Evolutionary conservation across 2,797 vertebrate genomes (phyloP).

Genomic region (Myotis findleyi): DNA sequence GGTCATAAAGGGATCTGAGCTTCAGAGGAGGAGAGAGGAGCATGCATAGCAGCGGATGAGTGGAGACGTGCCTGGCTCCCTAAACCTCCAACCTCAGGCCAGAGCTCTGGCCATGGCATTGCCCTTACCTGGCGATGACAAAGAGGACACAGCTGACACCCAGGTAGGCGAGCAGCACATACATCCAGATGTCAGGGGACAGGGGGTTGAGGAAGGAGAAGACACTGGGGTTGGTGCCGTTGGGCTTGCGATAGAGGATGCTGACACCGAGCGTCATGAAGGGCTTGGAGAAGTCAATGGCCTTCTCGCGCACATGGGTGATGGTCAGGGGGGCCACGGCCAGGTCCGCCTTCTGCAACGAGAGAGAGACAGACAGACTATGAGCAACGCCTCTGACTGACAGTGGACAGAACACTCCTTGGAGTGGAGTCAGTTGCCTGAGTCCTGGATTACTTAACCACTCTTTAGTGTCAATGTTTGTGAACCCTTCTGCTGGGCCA

Average conservation of each 20-base stretch:
- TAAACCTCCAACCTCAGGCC: neutral
- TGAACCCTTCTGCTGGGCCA: neutral
- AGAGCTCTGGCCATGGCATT: neutral
- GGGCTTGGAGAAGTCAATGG: slow-evolving; percentile 98
- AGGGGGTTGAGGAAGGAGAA: slow-evolving; percentile 99
- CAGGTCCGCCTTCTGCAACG: slow-evolving; percentile 95
- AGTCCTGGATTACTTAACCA: neutral
- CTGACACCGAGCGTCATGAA: slow-evolving; percentile 98
- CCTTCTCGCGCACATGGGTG: slow-evolving; percentile 97
- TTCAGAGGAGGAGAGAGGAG: neutral
- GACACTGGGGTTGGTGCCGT: slow-evolving; percentile 96
- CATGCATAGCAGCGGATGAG: neutral
- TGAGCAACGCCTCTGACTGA: slow-evolving; percentile 55
- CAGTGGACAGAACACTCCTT: neutral
- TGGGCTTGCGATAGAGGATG: slow-evolving; percentile 97
- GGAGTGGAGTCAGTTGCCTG: neutral
- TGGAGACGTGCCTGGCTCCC: neutral
- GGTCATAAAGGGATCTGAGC: neutral
- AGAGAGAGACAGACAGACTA: neutral
- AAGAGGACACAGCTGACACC: slow-evolving; percentile 99
- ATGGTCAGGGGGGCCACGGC: slow-evolving; percentile 98
- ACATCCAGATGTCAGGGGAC: slow-evolving; percentile 99
- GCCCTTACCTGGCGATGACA: slow-evolving; percentile 97
- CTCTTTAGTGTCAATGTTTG: neutral
- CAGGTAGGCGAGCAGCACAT: slow-evolving; percentile 97